These are phyloP conservation scores for Meloidogyne chitwoodi DNA, from an alignment of 1,140 invertebrate species.

Conservation along the genomic window DNA sequence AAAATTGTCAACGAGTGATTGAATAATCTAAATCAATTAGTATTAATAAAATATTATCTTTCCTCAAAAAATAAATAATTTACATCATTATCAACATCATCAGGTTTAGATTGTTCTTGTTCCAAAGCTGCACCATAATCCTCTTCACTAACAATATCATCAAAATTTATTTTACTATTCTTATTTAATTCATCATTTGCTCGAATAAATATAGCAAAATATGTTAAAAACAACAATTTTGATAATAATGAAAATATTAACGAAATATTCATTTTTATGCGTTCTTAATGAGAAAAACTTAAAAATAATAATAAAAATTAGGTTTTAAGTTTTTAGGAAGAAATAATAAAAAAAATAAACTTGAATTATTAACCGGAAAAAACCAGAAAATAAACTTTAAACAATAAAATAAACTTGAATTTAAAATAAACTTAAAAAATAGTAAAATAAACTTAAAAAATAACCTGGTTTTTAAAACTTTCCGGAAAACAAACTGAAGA, in stretches of 20 bases:
- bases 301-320: no score
- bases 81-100: slow-evolving; percentile 47
- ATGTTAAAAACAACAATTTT: neutral
- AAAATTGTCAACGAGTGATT: slow-evolving; percentile 45
- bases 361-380: no score
- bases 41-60: neutral
- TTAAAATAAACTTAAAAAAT: no score
- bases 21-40: slow-evolving; percentile 24
- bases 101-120: slow-evolving; percentile 30
- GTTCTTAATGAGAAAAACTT: neutral
- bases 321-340: no score
- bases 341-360: no score
- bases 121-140: slow-evolving; percentile 10
- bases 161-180: neutral
- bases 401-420: no score
- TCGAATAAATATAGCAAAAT: neutral
- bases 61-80: neutral
- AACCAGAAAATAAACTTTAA: no score
- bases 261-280: neutral
- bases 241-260: neutral
- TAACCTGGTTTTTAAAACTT: no score
- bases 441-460: no score
- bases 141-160: slow-evolving; percentile 15
- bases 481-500: no score
- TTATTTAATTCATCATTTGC: neutral